Conservation (phyloP, 2,888 invertebrate genomes). For the Entomobrya proxima region DNA sequence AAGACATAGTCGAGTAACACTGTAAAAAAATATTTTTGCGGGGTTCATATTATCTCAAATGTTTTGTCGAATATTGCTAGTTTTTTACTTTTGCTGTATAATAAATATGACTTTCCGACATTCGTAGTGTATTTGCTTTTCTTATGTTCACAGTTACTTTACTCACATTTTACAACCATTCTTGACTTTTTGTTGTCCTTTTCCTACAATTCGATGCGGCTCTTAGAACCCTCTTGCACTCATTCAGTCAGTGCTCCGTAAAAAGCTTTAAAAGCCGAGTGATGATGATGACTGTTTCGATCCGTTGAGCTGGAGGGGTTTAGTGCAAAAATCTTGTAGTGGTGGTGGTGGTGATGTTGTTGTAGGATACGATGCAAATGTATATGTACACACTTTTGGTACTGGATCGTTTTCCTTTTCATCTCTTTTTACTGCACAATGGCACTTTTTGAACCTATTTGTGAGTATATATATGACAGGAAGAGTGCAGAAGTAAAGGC, state of each 20-base stretch:
- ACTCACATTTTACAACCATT: slow-evolving; percentile 30
- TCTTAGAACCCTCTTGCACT: neutral
- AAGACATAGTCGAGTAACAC: slow-evolving; percentile 10
- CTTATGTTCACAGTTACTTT: slow-evolving; percentile 19
- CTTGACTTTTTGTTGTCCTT: slow-evolving; percentile 30
- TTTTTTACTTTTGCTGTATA: neutral
- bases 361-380: slow-evolving; percentile 6
- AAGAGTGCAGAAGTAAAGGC: slow-evolving; percentile 3
- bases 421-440: slow-evolving; percentile 34
- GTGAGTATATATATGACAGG: slow-evolving; percentile 7
- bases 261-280: slow-evolving; percentile 31
- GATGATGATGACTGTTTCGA: slow-evolving; percentile 15
- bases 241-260: slow-evolving; percentile 14
- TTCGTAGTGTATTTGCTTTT: neutral
- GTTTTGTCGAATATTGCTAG: slow-evolving; percentile 5
- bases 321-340: slow-evolving; percentile 29
- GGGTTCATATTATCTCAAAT: too few species aligned
- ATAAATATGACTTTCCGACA: neutral
- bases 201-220: neutral
- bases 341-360: neutral
- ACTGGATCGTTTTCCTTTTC: slow-evolving; percentile 31
- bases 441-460: neutral
- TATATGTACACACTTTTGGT: slow-evolving; percentile 15
- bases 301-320: slow-evolving; percentile 27
- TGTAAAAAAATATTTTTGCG: slow-evolving; percentile 13